Evolutionary conservation across 2,888 invertebrate species (phyloP), one percentile per base, ranked within the genome.

Genomic region (Polydrusus cervinus): DNA sequence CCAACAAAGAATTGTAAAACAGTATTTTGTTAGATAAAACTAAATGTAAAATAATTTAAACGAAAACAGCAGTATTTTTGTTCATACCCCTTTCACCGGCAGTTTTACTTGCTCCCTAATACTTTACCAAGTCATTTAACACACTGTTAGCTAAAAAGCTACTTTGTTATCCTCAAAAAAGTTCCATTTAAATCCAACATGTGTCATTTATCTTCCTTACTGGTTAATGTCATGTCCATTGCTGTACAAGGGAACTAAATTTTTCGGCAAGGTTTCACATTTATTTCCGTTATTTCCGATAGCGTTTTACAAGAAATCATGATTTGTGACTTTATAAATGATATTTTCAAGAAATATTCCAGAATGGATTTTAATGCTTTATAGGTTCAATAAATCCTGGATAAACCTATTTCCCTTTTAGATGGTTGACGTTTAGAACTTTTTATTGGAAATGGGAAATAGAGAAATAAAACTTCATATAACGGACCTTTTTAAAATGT

Each of bases 91-190:
- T 57, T 57, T 57, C 38, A 30, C 34, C 30, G 55, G 38, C 55
- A 18, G 55, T 57, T 57, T 57, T 57, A 57, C 57, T 57, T 34
- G 25, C 16, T 34, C 57, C 57, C 57, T 18, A 20, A 49, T 53
- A 71, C 60, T 76, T 72, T 72, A 76, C 49, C 75, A 76, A 72
- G 68, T 72, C 76, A 76, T 76, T 76, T 76, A 76, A 76, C 76
- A 72, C 69, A 68, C 49, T 69, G 69, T 72, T 72, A 60, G 64
- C 57, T 69, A 55, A 57, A 72, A 73, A 76, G 72, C 72, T 72
- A 73, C 72, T 76, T 76, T 76, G 76, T 72, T 69, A 76, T 73
- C 60, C 45, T 53, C 64, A 66, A 76, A 75, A 76, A 75, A 72
- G 53, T 73, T 61, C 73, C 69, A 62, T 76, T 72, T 76, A 73